Evolutionary conservation across 2,113 vertebrate species (phyloP), one percentile per base, ranked within the genome.

Genomic region (Malaclemys terrapin): DNA sequence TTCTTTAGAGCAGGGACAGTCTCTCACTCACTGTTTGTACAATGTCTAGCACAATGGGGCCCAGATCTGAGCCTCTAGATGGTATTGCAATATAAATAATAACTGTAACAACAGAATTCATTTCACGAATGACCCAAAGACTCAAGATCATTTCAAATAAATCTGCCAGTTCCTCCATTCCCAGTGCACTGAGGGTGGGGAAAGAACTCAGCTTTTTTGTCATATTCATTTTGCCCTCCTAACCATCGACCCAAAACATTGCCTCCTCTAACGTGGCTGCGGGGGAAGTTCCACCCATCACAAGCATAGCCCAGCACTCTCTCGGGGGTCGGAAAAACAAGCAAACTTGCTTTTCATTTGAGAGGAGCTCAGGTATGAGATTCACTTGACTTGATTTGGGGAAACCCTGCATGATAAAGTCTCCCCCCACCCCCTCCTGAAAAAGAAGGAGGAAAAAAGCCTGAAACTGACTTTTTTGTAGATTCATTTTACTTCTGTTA

Each of bases 281-380:
- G 38, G 84, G 89, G 92, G 91, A 91, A 81, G 75, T 82, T 90
- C 95, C 88, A 49, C 65, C 16, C 87, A 78, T 29, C 25, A 78
- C 47, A 94, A 83, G 94, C 94, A 42, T 9, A 79, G 47, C 47
- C 16, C 52, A 85, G 78, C 5, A 2, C 82, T 50, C 84, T 81
- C 89, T 84, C 82, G 45, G 53, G 24, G 87, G 42, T 89, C 87
- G 79, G 87, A 47, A 53, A 69, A 75, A 93, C 20, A 53, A 56
- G 20, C 53, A 82, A 72, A 82, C 95, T 62, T 97, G 96, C 85
- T 97, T 97, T 85, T 93, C 93, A 97, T 97, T 96, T 95, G 96
- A 95, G 90, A 95, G 1, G 72, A 79, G 54, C 27, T 82, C 59
- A 95, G 96, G 94, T 97, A 95, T 97, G 97, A 96, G 96, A 94